Percentiles rank a stretch among this genome's conserved stretches.
Conservation (phyloP, 2,797 vertebrate species). For the Harpagifer antarcticus region DNA sequence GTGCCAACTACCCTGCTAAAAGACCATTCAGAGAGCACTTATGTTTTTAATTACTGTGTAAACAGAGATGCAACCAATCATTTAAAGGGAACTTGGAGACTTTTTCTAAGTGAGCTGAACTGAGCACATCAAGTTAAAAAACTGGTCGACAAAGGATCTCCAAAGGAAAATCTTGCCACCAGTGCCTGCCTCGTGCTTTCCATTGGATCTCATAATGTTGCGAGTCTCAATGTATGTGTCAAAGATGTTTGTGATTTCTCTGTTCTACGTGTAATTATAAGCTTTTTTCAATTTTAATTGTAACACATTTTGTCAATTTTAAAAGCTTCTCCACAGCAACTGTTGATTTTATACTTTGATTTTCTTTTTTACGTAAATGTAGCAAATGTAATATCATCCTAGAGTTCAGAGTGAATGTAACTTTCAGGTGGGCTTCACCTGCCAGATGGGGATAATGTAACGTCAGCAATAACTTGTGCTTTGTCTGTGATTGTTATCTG, state of each 20-base stretch:
- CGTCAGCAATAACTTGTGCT: slow-evolving; percentile 48
- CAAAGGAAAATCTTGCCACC: slow-evolving; percentile 58
- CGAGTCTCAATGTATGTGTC: slow-evolving; percentile 52
- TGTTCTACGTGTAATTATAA: slow-evolving; percentile 65
- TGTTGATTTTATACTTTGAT: slow-evolving; percentile 65
- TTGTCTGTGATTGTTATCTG: slow-evolving; percentile 43
- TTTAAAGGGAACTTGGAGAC: slow-evolving; percentile 85
- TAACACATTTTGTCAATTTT: slow-evolving; percentile 59
- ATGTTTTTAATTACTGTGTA: slow-evolving; percentile 75
- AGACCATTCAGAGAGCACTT: slow-evolving; percentile 88
- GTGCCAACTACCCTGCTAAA: slow-evolving; percentile 74
- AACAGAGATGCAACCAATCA: slow-evolving; percentile 80
- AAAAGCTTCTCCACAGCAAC: slow-evolving; percentile 59
- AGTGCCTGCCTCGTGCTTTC: slow-evolving; percentile 73
- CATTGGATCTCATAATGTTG: slow-evolving; percentile 38
- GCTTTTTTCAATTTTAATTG: slow-evolving; percentile 63
- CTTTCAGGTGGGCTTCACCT: slow-evolving; percentile 58
- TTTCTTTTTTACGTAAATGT: slow-evolving; percentile 68
- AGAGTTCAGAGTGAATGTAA: slow-evolving; percentile 77
- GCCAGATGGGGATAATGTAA: slow-evolving; percentile 43
- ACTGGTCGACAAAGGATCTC: slow-evolving; percentile 48
- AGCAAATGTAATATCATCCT: slow-evolving; percentile 73
- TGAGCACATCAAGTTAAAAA: slow-evolving; percentile 58
- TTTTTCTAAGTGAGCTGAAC: slow-evolving; percentile 71
- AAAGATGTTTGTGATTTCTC: slow-evolving; percentile 60